These are phyloP conservation scores for Melinaea marsaeus DNA, from an alignment of 2,888 invertebrate genomes.

Conservation along the genomic window DNA sequence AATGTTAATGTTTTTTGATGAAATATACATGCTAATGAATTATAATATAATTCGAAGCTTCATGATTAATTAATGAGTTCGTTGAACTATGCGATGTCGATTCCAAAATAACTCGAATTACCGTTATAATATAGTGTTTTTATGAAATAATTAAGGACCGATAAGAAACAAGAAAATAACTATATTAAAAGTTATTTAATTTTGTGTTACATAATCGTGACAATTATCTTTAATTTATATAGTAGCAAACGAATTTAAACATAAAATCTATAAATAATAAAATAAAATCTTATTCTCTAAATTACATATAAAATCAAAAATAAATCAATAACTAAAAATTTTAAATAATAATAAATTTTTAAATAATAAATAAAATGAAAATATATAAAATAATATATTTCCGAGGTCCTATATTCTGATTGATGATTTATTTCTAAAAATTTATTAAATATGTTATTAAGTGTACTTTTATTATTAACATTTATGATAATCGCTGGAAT, in stretches of 20 bases:
- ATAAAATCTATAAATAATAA: too few relatives aligned
- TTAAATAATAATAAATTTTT: too few relatives aligned
- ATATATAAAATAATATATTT: neutral
- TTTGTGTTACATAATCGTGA: too few relatives aligned
- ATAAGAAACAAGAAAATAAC: neutral
- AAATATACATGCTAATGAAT: neutral
- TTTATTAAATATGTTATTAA: slow-evolving; percentile 15
- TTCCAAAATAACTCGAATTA: neutral
- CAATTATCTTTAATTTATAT: too few relatives aligned
- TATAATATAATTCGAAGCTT: neutral
- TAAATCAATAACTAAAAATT: too few relatives aligned
- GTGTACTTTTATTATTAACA: slow-evolving; percentile 25
- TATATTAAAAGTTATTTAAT: too few relatives aligned
- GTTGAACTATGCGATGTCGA: neutral
- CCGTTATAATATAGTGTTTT: neutral
- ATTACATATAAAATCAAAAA: too few relatives aligned
- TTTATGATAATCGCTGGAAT: slow-evolving; percentile 23
- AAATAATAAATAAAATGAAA: too few relatives aligned
- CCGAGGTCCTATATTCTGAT: neutral
- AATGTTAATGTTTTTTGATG: neutral
- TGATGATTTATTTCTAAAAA: neutral
- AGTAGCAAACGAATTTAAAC: too few relatives aligned
- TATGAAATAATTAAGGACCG: neutral
- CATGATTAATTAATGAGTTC: slow-evolving; percentile 2
- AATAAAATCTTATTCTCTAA: too few relatives aligned